Evolutionary conservation across 35 echinoderm and acorn worm genomes (phyloP), one percentile per base, ranked within the genome.

Genomic region (Anneissia japonica): DNA sequence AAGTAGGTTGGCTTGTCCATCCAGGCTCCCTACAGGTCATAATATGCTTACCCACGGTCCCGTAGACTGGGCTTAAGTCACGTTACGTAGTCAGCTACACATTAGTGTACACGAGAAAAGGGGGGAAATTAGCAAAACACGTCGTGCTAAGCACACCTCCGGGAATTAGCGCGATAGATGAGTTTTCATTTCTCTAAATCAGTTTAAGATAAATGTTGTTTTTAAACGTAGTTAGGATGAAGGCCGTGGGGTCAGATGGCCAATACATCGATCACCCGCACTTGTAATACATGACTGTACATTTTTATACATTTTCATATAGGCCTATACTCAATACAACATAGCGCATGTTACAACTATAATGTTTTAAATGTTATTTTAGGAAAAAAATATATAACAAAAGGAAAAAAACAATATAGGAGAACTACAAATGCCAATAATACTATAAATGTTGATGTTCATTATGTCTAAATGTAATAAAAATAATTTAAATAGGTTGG

Each of bases 171-270:
- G 5, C 5, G 7, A 64, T 64, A 9, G 51, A 64, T 64, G 51
- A 64, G 51, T 64, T 64, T 64, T 64, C 51, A 64, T 64, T 64
- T 64, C 51, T 64, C 51, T 64, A 64, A 64, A 64, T 64, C 51
- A 19, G 11, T 9, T 26, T 64, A 64, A 64, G 51, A 64, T 64
- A 64, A 64, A 64, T 64, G 51, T 64, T 64, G 51, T 64, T 64
- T 64, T 64, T 64, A 64, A 64, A 23, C 1, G 7, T 9, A 16
- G 21, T 64, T 64, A 64, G 51, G 26, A 64, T 64, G 51, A 64
- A 64, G 51, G 51, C 21, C 51, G 51, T 26, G 6, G 51, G 51
- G 51, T 64, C 51, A 64, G 26, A 23, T 64, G 10, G 19, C 11
- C 19, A 64, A 9, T 64, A 64, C 51, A 64, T 64, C 51, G 9